These are phyloP conservation scores for Latheticus oryzae DNA, from an alignment of 2,888 invertebrate species.

Conservation along the genomic window DNA sequence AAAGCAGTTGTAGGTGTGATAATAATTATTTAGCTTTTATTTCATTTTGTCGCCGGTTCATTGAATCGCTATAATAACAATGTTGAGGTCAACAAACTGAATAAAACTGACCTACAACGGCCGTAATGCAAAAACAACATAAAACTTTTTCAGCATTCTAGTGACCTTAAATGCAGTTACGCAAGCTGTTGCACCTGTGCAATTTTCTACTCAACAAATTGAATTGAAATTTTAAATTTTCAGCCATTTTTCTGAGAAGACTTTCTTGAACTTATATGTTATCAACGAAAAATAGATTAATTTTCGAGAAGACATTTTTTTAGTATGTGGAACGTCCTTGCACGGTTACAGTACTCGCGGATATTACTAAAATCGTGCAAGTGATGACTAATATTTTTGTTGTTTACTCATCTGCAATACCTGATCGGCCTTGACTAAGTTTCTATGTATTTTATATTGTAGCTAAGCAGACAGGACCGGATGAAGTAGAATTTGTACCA, in stretches of 20 bases:
- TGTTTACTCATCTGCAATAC: constrained; percentile 35
- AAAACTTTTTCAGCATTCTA: no score
- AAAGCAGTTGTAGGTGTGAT: no score
- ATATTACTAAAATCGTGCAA: constrained; percentile 24
- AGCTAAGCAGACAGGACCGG: constrained; percentile 29
- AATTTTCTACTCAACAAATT: neutral
- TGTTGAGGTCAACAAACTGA: constrained; percentile 35
- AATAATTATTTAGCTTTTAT: no score
- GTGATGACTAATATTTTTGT: constrained; percentile 10
- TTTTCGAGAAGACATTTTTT: constrained; percentile 6
- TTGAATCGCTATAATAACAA: constrained; percentile 18
- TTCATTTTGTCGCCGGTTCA: constrained; percentile 24
- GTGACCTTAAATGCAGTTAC: constrained; percentile 7
- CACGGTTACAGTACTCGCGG: constrained; percentile 15
- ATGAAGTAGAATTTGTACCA: constrained; percentile 50
- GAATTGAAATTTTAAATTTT: constrained; percentile 7
- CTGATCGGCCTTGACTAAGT: constrained; percentile 24
- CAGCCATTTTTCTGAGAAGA: neutral
- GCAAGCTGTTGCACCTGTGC: neutral
- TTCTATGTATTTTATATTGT: constrained; percentile 32
- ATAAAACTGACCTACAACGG: constrained; percentile 34
- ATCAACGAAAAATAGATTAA: constrained; percentile 6
- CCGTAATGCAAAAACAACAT: no score
- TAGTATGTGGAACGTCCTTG: constrained; percentile 30
- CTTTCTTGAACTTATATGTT: constrained; percentile 10